phyloP scores from a whole-genome alignment of 2,113 vertebrate species.

The zebrafish (Danio rerio) region GRCz12tu NC_133187.1:8727501-8728000 shows the following conservation, averaged over 20 bases:
- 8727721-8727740: not conserved
- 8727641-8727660: conserved; percentile 17
- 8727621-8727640: conserved; percentile 8
- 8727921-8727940: conserved; percentile 29
- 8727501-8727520: too few relatives aligned
- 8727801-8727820: conserved; percentile 38
- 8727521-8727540: too few relatives aligned
- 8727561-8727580: not conserved
- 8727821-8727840: conserved; percentile 18
- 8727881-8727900: conserved; percentile 40
- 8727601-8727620: not conserved
- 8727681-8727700: not conserved
- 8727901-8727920: conserved; percentile 43
- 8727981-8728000: not conserved
- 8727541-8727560: too few relatives aligned
- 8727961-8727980: conserved; percentile 3
- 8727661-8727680: conserved; percentile 25
- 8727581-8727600: not conserved
- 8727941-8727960: conserved; percentile 12
- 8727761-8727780: conserved; percentile 13
- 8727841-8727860: conserved; percentile 33
- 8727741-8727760: conserved; percentile 21
- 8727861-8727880: conserved; percentile 37
- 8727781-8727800: conserved; percentile 29
- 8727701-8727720: not conserved